A percentile compares a stretch with the other conserved stretches of the same genome.
Evolutionary conservation across 1,140 invertebrate genomes (phyloP).

Genomic region (Dolichoris vasculosae): DNA sequence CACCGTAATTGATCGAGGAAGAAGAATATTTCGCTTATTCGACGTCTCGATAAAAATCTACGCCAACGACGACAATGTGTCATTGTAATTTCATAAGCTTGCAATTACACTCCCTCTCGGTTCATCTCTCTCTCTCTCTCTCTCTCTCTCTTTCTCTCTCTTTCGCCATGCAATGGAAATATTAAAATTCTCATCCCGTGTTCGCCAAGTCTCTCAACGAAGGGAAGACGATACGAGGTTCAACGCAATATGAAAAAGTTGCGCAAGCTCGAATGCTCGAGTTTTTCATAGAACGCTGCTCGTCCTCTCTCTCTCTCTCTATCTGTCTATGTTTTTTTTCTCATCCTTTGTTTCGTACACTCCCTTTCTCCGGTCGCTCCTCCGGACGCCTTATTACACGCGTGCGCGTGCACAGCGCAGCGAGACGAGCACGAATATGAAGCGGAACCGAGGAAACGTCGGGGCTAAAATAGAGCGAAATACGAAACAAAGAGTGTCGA

Average conservation of each 20-base stretch:
- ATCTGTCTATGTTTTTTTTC: neutral
- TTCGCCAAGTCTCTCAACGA: neutral
- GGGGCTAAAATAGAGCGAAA: neutral
- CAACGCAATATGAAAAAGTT: neutral
- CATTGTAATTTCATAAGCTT: too few relatives aligned
- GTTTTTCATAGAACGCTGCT: too few relatives aligned
- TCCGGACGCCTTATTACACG: neutral
- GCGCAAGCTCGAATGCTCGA: neutral
- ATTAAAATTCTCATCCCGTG: slow-evolving; percentile 1
- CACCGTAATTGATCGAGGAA: neutral
- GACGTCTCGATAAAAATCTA: neutral
- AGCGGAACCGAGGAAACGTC: neutral
- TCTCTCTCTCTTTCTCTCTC: slow-evolving; percentile 9
- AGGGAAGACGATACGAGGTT: neutral
- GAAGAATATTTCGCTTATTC: neutral
- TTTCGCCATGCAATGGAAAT: neutral
- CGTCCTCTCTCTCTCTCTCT: neutral
- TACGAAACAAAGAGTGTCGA: neutral
- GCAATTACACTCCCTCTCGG: neutral
- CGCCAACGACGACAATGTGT: too few relatives aligned
- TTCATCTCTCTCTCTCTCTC: neutral
- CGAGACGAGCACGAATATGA: neutral
- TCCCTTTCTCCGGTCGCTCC: neutral
- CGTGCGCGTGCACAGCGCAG: neutral
- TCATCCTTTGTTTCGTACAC: neutral